phyloP scores from a whole-genome alignment of 2,888 invertebrate genomes.

The Drosophila antonietae region DNA sequence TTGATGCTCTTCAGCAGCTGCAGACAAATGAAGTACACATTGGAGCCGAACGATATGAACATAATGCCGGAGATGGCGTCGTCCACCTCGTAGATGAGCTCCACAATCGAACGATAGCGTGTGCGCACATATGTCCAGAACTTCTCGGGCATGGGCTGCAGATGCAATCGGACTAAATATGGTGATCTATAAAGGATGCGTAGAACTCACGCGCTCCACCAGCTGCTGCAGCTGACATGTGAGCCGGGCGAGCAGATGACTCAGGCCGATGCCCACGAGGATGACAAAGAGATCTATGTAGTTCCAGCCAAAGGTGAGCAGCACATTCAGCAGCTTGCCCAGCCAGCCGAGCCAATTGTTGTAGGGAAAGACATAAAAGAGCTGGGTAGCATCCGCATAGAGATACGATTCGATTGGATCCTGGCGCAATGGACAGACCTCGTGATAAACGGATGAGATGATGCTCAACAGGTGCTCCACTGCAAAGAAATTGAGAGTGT shows the following conservation, averaged over 20 bases:
- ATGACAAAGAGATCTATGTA: slow-evolving; percentile 90
- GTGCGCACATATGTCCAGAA: slow-evolving; percentile 86
- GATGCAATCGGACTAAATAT: not conserved
- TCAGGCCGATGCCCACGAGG: slow-evolving; percentile 88
- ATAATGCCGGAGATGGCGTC: slow-evolving; percentile 85
- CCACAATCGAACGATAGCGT: slow-evolving; percentile 85
- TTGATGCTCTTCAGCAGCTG: slow-evolving; percentile 86
- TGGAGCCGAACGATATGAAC: slow-evolving; percentile 86
- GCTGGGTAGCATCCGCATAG: slow-evolving; percentile 57
- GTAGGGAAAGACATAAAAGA: slow-evolving; percentile 77
- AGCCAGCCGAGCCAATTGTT: slow-evolving; percentile 76
- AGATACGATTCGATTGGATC: slow-evolving; percentile 82
- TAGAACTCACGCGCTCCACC: slow-evolving; percentile 33
- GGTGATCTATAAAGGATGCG: not conserved
- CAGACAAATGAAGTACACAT: slow-evolving; percentile 87
- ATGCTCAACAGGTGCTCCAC: slow-evolving; percentile 83
- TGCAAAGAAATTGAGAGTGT: slow-evolving; percentile 31
- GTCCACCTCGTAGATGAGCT: slow-evolving; percentile 85
- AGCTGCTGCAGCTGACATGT: slow-evolving; percentile 84
- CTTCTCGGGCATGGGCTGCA: slow-evolving; percentile 66
- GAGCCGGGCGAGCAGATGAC: slow-evolving; percentile 88
- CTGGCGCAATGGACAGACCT: slow-evolving; percentile 71
- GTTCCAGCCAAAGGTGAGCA: slow-evolving; percentile 90
- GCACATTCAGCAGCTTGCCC: slow-evolving; percentile 85
- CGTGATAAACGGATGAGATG: slow-evolving; percentile 77